Evolutionary conservation across 2,888 invertebrate species (phyloP).

Genomic region (Orthosia gracilis): DNA sequence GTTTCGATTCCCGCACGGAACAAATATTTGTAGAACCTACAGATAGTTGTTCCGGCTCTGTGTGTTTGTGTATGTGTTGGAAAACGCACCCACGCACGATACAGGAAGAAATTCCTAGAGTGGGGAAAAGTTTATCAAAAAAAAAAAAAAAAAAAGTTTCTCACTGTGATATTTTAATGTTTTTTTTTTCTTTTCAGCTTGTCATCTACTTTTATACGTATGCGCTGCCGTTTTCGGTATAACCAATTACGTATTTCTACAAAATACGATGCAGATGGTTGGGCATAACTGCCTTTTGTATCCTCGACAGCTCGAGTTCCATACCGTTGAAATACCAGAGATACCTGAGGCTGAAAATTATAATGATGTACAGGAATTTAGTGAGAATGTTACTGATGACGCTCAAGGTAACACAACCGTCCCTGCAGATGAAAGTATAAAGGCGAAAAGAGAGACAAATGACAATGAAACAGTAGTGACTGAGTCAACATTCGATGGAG

Average conservation of each 20-base stretch:
- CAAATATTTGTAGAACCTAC: too few relatives aligned
- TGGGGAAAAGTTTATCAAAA: too few relatives aligned
- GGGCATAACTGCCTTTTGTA: slow-evolving; percentile 81
- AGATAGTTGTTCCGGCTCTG: too few relatives aligned
- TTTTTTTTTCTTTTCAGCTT: slow-evolving; percentile 77
- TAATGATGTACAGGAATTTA: slow-evolving; percentile 42
- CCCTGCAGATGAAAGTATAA: slow-evolving; percentile 52
- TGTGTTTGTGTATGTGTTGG: too few relatives aligned
- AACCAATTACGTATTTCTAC: slow-evolving; percentile 83
- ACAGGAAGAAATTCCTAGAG: too few relatives aligned
- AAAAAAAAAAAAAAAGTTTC: too few relatives aligned
- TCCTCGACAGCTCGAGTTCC: slow-evolving; percentile 81
- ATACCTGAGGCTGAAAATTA: slow-evolving; percentile 55
- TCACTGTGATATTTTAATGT: background rate
- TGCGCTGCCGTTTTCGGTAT: slow-evolving; percentile 83
- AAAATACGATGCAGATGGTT: slow-evolving; percentile 81
- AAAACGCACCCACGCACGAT: too few relatives aligned
- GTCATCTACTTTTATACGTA: slow-evolving; percentile 82
- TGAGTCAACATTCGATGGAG: slow-evolving; percentile 59
- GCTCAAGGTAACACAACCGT: slow-evolving; percentile 69
- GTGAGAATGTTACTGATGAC: slow-evolving; percentile 60
- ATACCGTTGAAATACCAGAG: slow-evolving; percentile 71
- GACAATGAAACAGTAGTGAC: slow-evolving; percentile 56
- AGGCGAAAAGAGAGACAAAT: slow-evolving; percentile 70
- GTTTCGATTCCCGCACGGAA: too few relatives aligned